phyloP scores from a whole-genome alignment of 2,113 vertebrate genomes.

The Zosterops lateralis region DNA sequence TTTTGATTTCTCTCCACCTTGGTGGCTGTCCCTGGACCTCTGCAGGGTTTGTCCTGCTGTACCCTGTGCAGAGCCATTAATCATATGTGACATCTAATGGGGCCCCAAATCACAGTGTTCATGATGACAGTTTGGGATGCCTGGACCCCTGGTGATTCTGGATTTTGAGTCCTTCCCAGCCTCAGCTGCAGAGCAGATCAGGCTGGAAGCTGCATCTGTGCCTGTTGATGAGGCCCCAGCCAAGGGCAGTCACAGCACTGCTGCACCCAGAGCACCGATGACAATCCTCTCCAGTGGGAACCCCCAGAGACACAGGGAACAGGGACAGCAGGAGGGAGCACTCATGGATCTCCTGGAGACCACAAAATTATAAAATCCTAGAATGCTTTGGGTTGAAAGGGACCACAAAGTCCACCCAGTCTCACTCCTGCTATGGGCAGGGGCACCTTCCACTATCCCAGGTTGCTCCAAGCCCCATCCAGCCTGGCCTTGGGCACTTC shows the following conservation, averaged over 20 bases:
- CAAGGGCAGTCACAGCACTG: neutral
- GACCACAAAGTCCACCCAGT: neutral
- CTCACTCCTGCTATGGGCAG: neutral
- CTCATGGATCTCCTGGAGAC: neutral
- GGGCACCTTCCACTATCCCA: neutral
- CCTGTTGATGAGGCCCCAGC: neutral
- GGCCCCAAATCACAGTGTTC: neutral
- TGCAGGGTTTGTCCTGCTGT: neutral
- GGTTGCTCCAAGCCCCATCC: neutral
- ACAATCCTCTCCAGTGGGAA: neutral
- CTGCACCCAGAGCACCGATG: fast-evolving
- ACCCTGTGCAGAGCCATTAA: neutral
- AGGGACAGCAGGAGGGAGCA: neutral
- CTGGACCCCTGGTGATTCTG: neutral
- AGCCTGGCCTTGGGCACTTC: fast-evolving
- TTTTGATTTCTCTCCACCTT: slow-evolving; percentile 29
- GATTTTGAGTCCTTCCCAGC: neutral
- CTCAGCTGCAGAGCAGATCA: neutral
- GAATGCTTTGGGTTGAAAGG: neutral
- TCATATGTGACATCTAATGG: neutral
- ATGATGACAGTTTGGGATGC: neutral
- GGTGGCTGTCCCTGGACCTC: neutral
- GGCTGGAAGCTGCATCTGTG: neutral
- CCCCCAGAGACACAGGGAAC: neutral
- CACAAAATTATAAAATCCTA: neutral